A percentile compares a stretch with the other conserved stretches of the same genome.
Evolutionary conservation across 2,888 invertebrate genomes (phyloP).

Genomic region (Standfussiana lucernea): DNA sequence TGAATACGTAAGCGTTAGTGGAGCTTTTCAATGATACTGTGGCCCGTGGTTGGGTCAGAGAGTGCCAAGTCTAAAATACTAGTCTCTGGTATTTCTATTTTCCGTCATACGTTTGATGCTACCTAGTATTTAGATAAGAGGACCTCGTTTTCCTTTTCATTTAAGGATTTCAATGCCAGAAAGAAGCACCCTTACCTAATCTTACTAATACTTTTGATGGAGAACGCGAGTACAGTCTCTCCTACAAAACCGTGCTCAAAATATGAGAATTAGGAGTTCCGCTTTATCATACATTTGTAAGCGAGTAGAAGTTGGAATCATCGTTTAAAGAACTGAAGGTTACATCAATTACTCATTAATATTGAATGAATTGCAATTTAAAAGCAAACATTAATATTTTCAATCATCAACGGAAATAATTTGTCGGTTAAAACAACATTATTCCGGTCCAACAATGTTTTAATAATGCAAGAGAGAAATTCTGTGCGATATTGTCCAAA

Average conservation of each 20-base stretch:
- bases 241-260: neutral
- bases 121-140: neutral
- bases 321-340: slow-evolving; percentile 19
- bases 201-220: neutral
- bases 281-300: neutral
- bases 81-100: neutral
- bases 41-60: neutral
- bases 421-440: slow-evolving; percentile 1
- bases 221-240: neutral
- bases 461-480: slow-evolving; percentile 2
- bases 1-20: neutral
- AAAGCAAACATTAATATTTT: neutral
- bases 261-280: neutral
- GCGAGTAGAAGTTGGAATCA: neutral
- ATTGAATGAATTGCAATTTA: slow-evolving; percentile 26
- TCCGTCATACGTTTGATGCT: neutral
- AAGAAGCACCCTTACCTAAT: neutral
- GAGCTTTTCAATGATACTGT: neutral
- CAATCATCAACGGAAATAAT: neutral
- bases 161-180: neutral
- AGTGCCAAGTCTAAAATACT: neutral
- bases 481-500: neutral
- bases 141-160: neutral
- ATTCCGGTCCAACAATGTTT: neutral
- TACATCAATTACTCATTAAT: slow-evolving; percentile 26